Conservation (phyloP, 2,113 vertebrate species). For the Laticauda laticaudata region DNA sequence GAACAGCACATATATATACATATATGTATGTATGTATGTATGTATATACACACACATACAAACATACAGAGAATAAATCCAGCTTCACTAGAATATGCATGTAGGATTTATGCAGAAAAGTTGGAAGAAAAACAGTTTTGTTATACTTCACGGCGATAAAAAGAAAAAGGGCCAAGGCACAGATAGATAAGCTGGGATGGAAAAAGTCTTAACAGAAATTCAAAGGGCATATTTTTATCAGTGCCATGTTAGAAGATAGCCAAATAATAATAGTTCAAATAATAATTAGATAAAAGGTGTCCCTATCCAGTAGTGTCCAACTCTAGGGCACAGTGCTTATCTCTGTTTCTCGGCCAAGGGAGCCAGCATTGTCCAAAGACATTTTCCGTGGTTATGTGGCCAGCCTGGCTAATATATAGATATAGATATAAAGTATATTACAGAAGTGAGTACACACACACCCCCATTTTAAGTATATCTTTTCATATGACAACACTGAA, state of each 20-base stretch:
- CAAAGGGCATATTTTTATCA: not conserved
- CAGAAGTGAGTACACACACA: no score
- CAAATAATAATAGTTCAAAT: not conserved
- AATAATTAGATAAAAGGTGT: not conserved
- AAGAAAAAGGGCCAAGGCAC: not conserved
- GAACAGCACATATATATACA: no score
- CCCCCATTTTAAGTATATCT: no score
- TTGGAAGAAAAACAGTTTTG: not conserved
- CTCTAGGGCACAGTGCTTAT: not conserved
- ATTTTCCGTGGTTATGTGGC: not conserved
- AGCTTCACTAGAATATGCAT: not conserved
- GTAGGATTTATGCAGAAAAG: not conserved
- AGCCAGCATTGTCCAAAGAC: not conserved
- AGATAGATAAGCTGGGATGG: not conserved
- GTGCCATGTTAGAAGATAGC: not conserved
- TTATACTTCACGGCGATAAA: not conserved
- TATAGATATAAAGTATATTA: no score
- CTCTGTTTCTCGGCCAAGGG: not conserved
- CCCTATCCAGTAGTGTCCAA: not conserved
- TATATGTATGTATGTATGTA: no score
- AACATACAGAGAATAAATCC: not conserved
- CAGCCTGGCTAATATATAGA: not conserved
- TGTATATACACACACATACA: no score
- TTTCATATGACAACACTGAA: no score
- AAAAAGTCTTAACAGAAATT: not conserved